These are phyloP conservation scores for Megalurothrips usitatus DNA, from an alignment of 2,888 invertebrate genomes.

Conservation along the genomic window DNA sequence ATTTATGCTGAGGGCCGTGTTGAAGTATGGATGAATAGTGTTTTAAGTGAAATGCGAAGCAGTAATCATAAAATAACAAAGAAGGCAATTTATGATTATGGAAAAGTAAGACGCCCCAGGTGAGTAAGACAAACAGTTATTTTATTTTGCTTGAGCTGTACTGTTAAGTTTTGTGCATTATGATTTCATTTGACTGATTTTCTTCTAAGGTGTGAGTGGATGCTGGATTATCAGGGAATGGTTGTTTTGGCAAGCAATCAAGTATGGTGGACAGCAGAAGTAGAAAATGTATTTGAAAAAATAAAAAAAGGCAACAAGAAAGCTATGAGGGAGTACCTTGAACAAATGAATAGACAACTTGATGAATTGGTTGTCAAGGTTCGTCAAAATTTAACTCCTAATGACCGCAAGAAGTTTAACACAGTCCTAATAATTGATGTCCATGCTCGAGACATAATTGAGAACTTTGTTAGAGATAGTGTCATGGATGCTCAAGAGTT, in stretches of 20 bases:
- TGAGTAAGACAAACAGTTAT: conserved; percentile 40
- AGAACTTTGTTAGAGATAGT: conserved; percentile 57
- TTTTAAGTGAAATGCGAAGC: conserved; percentile 75
- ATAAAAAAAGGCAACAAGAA: conserved; percentile 70
- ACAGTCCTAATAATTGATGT: conserved; percentile 88
- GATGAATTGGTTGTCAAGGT: conserved; percentile 74
- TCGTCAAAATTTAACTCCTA: conserved; percentile 64
- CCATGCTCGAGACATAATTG: conserved; percentile 86
- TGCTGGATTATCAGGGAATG: conserved; percentile 85
- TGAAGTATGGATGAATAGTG: conserved; percentile 88
- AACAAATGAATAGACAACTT: conserved; percentile 73
- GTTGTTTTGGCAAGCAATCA: conserved; percentile 78
- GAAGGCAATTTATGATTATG: conserved; percentile 81
- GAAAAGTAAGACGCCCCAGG: conserved; percentile 64
- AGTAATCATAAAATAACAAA: conserved; percentile 82
- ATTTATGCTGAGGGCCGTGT: conserved; percentile 75
- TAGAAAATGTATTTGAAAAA: conserved; percentile 79
- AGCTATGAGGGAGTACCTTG: conserved; percentile 86
- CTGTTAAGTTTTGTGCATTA: conserved; percentile 29
- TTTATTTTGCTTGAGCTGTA: background rate
- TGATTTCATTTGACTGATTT: conserved; percentile 26
- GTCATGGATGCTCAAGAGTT: conserved; percentile 80
- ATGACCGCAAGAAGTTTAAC: conserved; percentile 82
- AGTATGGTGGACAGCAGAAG: conserved; percentile 95
- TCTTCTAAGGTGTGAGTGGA: conserved; percentile 71